Percentiles rank a stretch among this genome's conserved stretches.
These are phyloP conservation scores for Plectropomus leopardus DNA, from an alignment of 2,113 vertebrate genomes.

Conservation along the genomic window DNA sequence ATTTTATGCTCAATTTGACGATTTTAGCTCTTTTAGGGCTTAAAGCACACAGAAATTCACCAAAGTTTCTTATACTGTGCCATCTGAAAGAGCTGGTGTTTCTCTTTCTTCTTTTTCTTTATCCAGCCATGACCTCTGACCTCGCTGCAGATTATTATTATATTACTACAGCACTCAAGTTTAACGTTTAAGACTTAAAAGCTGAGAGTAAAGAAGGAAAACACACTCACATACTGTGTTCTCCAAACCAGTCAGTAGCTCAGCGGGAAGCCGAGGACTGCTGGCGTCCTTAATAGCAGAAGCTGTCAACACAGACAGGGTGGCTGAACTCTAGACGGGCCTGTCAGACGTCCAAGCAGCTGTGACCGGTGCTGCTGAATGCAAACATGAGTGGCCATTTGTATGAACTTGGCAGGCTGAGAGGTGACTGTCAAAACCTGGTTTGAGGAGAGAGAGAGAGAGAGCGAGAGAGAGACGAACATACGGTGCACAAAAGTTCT, in stretches of 20 bases:
- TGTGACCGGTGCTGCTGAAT: slow-evolving; percentile 69
- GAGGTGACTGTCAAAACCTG: slow-evolving; percentile 68
- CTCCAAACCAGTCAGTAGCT: slow-evolving; percentile 51
- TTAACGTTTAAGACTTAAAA: slow-evolving; percentile 21
- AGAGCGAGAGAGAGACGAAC: slow-evolving; percentile 1
- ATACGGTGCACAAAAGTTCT: slow-evolving; percentile 20
- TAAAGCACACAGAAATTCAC: slow-evolving; percentile 44
- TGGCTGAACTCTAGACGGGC: slow-evolving; percentile 69
- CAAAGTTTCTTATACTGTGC: slow-evolving; percentile 28
- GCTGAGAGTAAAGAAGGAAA: slow-evolving; percentile 20
- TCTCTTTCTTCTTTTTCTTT: neutral
- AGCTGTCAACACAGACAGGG: slow-evolving; percentile 76
- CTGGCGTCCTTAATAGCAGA: slow-evolving; percentile 68
- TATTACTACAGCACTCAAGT: slow-evolving; percentile 3
- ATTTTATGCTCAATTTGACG: slow-evolving; percentile 31
- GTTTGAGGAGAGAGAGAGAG: slow-evolving; percentile 29
- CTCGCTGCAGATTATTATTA: neutral
- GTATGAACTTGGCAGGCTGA: slow-evolving; percentile 68
- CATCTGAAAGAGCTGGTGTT: slow-evolving; percentile 4
- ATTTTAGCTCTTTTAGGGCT: slow-evolving; percentile 55
- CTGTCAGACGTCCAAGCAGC: slow-evolving; percentile 75
- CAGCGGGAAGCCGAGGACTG: slow-evolving; percentile 58
- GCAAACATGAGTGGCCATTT: slow-evolving; percentile 79
- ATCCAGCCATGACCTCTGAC: slow-evolving; percentile 17
- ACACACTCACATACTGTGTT: slow-evolving; percentile 29